phyloP scores from a whole-genome alignment of 2,888 invertebrate species.

The Belgica antarctica region DNA sequence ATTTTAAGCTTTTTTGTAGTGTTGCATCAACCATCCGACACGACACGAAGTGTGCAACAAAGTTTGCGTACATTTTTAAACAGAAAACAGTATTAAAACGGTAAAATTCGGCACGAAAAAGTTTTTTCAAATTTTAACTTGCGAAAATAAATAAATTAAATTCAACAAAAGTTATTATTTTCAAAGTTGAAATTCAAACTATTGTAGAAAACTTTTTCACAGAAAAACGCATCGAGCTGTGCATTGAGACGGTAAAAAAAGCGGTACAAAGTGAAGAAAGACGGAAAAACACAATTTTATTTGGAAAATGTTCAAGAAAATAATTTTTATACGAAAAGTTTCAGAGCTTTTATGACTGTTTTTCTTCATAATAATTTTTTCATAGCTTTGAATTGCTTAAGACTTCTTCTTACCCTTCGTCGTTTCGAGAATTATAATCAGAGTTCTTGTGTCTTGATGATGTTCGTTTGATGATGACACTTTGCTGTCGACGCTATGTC shows the following conservation, averaged over 20 bases:
- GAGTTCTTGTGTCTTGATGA: no score
- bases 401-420: no score
- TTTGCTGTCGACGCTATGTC: background rate
- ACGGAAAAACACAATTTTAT: background rate
- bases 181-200: no score
- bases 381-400: background rate
- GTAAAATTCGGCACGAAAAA: background rate
- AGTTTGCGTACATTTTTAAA: background rate
- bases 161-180: no score
- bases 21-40: background rate
- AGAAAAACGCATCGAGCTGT: background rate
- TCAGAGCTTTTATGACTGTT: background rate
- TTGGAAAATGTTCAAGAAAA: constrained; percentile 15
- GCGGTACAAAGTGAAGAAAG: background rate
- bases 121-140: background rate
- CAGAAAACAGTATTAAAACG: constrained; percentile 11
- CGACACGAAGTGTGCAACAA: background rate
- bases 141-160: no score
- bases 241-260: background rate
- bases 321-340: constrained; percentile 7
- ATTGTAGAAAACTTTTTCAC: no score
- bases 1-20: background rate
- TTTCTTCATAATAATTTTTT: constrained; percentile 11
- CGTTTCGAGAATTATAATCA: constrained; percentile 1
- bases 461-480: background rate